Percentiles rank a stretch among this genome's conserved stretches.
Conservation (phyloP, 92 coral and sea anemone species). For the Diadumene lineata region DNA sequence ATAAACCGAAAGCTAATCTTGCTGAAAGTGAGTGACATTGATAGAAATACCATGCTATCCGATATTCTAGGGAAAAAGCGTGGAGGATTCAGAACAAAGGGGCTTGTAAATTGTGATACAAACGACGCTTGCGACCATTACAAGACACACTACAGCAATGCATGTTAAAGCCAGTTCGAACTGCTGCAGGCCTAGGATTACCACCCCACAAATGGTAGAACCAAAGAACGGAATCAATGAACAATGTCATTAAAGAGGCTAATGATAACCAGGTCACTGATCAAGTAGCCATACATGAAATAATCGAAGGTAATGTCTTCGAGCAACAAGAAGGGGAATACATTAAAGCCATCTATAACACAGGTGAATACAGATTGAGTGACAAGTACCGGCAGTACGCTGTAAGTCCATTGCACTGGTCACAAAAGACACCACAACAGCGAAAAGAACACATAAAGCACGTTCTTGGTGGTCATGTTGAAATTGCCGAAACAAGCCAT, state of each 20-base stretch:
- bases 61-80: conserved; percentile 40
- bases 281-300: conserved; percentile 47
- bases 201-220: conserved; percentile 56
- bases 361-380: conserved; percentile 53
- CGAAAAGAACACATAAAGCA: conserved; percentile 10
- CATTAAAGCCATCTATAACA: conserved; percentile 45
- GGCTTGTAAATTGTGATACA: conserved; percentile 25
- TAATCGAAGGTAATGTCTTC: conserved; percentile 42
- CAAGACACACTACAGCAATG: conserved; percentile 45
- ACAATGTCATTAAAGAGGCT: conserved; percentile 46
- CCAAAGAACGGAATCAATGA: conserved; percentile 55
- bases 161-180: conserved; percentile 53
- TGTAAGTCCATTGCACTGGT: conserved; percentile 44
- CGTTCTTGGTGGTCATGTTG: neutral
- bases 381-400: conserved; percentile 25
- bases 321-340: conserved; percentile 59
- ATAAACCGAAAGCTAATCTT: conserved; percentile 6
- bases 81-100: conserved; percentile 34
- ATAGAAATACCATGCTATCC: conserved; percentile 26
- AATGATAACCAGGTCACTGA: conserved; percentile 19
- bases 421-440: conserved; percentile 53
- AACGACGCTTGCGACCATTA: conserved; percentile 36
- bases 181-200: conserved; percentile 55
- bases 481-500: neutral
- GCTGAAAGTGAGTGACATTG: conserved; percentile 7